Conservation (phyloP, 2,113 vertebrate genomes). For the Rhinolophus ferrumequinum region DNA sequence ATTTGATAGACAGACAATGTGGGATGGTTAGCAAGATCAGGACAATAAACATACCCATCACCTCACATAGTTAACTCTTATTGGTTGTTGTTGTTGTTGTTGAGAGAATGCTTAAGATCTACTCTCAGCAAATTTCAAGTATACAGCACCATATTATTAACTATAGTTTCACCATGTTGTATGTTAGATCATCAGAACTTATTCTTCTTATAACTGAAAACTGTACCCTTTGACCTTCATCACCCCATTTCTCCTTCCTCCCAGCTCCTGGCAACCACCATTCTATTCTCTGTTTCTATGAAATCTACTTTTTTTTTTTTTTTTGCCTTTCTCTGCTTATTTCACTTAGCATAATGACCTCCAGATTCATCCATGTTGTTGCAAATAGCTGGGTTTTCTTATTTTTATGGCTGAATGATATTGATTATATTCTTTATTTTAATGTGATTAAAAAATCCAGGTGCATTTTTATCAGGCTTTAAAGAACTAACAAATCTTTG, state of each 20-base stretch:
- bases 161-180: not conserved
- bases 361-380: not conserved
- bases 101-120: not conserved
- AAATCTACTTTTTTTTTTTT: not conserved
- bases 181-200: not conserved
- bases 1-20: not conserved
- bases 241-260: not conserved
- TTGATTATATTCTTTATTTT: not conserved
- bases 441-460: not conserved
- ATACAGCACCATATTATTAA: not conserved
- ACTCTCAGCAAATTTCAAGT: not conserved
- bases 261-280: not conserved
- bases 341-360: not conserved
- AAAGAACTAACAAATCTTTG: not conserved
- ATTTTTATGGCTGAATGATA: not conserved
- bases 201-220: not conserved
- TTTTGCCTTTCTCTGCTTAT: not conserved
- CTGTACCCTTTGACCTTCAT: not conserved
- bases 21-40: not conserved
- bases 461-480: not conserved
- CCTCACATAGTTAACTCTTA: not conserved
- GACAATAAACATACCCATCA: not conserved
- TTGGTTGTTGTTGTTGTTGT: not conserved
- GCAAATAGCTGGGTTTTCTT: not conserved
- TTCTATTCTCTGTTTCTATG: not conserved